phyloP scores from a whole-genome alignment of 2,888 invertebrate species.

The Oasisia sp. region DNA sequence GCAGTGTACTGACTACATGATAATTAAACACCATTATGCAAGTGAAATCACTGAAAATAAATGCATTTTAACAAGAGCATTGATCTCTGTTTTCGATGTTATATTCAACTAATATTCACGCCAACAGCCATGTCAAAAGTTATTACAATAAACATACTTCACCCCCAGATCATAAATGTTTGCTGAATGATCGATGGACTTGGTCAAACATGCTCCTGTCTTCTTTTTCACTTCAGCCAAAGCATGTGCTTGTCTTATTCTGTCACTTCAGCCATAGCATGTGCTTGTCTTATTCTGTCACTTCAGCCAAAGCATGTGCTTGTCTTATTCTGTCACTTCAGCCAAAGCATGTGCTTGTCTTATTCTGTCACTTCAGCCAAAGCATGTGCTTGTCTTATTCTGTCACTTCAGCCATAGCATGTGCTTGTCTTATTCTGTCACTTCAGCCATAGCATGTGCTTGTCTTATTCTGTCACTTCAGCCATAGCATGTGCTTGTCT shows the following conservation, averaged over 20 bases:
- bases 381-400: constrained; percentile 43
- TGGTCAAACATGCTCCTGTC: background rate
- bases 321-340: background rate
- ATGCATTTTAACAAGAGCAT: background rate
- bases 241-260: too few species aligned
- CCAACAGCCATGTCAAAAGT: background rate
- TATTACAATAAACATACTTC: too few species aligned
- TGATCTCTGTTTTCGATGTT: background rate
- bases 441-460: constrained; percentile 29
- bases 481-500: background rate
- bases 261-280: constrained; percentile 30
- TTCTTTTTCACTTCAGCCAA: background rate
- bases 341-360: too few species aligned
- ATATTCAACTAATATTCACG: background rate
- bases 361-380: too few species aligned
- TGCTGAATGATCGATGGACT: background rate
- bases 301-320: background rate
- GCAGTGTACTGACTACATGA: background rate
- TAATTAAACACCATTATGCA: too few species aligned
- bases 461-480: constrained; percentile 44
- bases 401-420: constrained; percentile 24
- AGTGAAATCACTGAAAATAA: too few species aligned
- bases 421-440: background rate
- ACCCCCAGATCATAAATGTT: background rate
- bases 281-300: constrained; percentile 44